Evolutionary conservation across 2,888 invertebrate species (phyloP), one percentile per base, ranked within the genome.

Genomic region (Hemithea aestivaria): DNA sequence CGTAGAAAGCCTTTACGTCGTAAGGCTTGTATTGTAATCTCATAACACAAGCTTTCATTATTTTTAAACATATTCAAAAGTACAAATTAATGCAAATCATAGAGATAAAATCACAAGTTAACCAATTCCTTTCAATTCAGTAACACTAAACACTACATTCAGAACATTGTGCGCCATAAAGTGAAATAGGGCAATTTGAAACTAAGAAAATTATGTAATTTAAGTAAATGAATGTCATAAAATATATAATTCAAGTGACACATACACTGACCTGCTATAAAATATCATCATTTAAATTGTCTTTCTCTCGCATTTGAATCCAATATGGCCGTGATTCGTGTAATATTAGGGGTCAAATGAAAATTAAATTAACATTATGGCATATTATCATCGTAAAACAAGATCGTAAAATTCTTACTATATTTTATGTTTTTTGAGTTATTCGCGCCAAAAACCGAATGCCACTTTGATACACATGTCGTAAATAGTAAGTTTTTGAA

Each of bases 391-490:
- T 16, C 16, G 16, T 16, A 16, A 16, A 16, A 4, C 5, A 16
- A 16, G 35, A 10, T 44, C 42, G 48, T 58, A 58, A 63, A 58
- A 45, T 40, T 32, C 34, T 38, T 39, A 37, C 34, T 45, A 36
- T 9, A 40, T 44, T 46, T 50, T 46, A 48, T 39, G 37, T 26
- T 43, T n/a, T 31, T 45, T 51, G 31, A 39, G 40, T 45, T 45
- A 49, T 63, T 63, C 44, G 56, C 59, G 57, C 53, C 51, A 37
- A 58, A 57, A 58, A 38, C 38, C 48, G 53, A 59, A 57, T 53
- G 53, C 55, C 51, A 55, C 38, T 56, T 53, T 53, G 56, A 66
- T 66, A 58, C 53, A 66, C 44, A 44, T 40, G 54, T 52, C 53
- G 55, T 56, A 56, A 58, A 56, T 51, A 49, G 37, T 48, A 38